These are phyloP conservation scores for Echinometra lucunter DNA, from an alignment of 53 echinoderm and acorn worm genomes.

Conservation along the genomic window DNA sequence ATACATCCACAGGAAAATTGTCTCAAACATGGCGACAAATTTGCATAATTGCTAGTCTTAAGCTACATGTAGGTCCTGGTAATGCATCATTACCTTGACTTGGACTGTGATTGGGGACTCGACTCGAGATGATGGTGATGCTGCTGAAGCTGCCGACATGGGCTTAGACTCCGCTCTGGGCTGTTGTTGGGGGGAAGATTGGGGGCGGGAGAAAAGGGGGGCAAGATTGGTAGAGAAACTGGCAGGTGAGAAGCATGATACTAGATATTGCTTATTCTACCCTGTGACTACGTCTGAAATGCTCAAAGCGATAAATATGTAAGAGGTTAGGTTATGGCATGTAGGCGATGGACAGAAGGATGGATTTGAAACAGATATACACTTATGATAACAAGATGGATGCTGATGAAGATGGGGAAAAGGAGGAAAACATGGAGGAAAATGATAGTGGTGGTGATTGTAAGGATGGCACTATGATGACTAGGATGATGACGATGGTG, in stretches of 20 bases:
- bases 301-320: background rate
- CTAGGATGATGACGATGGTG: background rate
- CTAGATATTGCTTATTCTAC: background rate
- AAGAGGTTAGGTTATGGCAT: background rate
- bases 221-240: constrained; percentile 20
- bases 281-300: background rate
- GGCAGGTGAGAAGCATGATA: background rate
- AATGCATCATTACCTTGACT: constrained; percentile 3
- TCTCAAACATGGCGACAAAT: too few relatives aligned
- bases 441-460: background rate
- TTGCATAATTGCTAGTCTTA: background rate
- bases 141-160: background rate
- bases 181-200: background rate
- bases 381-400: background rate
- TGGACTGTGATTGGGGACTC: background rate
- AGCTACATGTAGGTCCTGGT: too few relatives aligned
- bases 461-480: background rate
- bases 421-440: background rate
- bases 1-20: too few relatives aligned
- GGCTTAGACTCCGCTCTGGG: constrained; percentile 33
- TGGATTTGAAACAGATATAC: background rate
- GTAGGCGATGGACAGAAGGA: background rate
- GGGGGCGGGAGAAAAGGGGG: background rate
- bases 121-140: background rate
- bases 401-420: background rate